phyloP scores from a whole-genome alignment of 2,888 invertebrate genomes.

The Cryptocephalus primarius region DNA sequence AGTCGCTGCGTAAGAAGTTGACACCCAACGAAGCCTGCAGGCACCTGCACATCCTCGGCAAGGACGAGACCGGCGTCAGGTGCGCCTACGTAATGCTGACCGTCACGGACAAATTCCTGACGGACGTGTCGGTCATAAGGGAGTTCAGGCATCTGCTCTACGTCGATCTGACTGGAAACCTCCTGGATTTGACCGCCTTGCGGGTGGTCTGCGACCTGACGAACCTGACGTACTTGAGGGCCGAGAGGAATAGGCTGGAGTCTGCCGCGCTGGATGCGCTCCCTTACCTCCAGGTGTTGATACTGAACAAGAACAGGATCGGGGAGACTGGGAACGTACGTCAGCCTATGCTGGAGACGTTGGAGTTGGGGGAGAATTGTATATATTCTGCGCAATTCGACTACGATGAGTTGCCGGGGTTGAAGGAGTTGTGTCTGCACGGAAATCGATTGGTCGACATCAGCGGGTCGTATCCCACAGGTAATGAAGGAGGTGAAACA shows the following conservation, averaged over 20 bases:
- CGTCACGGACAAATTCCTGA: slow-evolving; percentile 41
- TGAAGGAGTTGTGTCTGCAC: slow-evolving; percentile 46
- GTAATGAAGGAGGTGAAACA: too few relatives aligned
- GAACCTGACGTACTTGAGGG: slow-evolving; percentile 45
- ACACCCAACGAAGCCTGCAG: slow-evolving; percentile 30
- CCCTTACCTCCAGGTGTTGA: slow-evolving; percentile 50
- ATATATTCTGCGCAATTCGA: slow-evolving; percentile 29
- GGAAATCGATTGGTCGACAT: slow-evolving; percentile 42
- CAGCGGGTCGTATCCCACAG: slow-evolving; percentile 37
- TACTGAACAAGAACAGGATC: slow-evolving; percentile 45
- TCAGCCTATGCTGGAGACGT: slow-evolving; percentile 44
- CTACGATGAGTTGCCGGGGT: slow-evolving; percentile 21
- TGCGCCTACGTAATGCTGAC: slow-evolving; percentile 49
- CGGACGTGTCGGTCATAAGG: slow-evolving; percentile 41
- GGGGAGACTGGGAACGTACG: slow-evolving; percentile 40
- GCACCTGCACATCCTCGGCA: slow-evolving; percentile 32
- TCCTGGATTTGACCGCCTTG: slow-evolving; percentile 38
- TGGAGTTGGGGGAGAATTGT: slow-evolving; percentile 42
- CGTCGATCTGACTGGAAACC: slow-evolving; percentile 47
- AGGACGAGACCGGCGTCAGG: slow-evolving; percentile 36
- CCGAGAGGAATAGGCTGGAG: slow-evolving; percentile 43
- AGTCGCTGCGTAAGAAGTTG: neutral
- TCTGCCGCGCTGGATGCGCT: slow-evolving; percentile 41
- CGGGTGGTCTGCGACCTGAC: slow-evolving; percentile 42
- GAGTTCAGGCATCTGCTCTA: slow-evolving; percentile 46